These are phyloP conservation scores for Psammodynastes pulverulentus DNA, from an alignment of 2,113 vertebrate species.

Conservation along the genomic window DNA sequence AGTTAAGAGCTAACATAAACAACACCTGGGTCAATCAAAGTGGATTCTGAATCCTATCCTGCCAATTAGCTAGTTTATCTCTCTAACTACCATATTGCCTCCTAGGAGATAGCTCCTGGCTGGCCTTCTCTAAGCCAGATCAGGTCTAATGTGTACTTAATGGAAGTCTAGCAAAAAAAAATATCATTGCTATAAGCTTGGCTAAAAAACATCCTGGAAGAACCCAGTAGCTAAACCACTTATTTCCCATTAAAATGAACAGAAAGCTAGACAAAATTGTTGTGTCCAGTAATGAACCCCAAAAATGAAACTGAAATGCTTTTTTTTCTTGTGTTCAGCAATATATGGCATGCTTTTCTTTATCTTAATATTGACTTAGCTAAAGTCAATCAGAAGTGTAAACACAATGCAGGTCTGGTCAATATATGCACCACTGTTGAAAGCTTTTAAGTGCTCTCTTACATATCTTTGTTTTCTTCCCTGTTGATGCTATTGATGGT, in stretches of 20 bases:
- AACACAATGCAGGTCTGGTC: background rate
- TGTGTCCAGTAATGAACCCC: background rate
- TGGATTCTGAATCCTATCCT: background rate
- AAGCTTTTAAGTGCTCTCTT: background rate
- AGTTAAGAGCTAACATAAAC: background rate
- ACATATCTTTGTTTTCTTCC: background rate
- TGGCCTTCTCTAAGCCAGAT: background rate
- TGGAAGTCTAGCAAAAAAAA: background rate
- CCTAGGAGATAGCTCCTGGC: background rate
- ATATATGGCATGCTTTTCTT: background rate
- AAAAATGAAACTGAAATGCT: background rate
- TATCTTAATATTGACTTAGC: background rate
- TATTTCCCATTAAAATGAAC: background rate
- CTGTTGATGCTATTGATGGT: background rate
- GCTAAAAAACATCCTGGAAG: background rate
- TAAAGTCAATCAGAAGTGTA: conserved; percentile 6
- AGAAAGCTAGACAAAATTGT: background rate
- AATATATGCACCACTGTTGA: background rate
- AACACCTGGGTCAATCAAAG: background rate
- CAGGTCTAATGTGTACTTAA: background rate
- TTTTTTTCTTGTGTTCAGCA: background rate
- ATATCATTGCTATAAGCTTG: background rate
- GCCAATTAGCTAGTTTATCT: background rate
- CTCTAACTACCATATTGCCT: background rate
- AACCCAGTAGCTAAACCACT: background rate